A percentile compares a stretch with the other conserved stretches of the same genome.
Conservation (phyloP, 2,797 vertebrate species). For the Heterohyrax brucei region DNA sequence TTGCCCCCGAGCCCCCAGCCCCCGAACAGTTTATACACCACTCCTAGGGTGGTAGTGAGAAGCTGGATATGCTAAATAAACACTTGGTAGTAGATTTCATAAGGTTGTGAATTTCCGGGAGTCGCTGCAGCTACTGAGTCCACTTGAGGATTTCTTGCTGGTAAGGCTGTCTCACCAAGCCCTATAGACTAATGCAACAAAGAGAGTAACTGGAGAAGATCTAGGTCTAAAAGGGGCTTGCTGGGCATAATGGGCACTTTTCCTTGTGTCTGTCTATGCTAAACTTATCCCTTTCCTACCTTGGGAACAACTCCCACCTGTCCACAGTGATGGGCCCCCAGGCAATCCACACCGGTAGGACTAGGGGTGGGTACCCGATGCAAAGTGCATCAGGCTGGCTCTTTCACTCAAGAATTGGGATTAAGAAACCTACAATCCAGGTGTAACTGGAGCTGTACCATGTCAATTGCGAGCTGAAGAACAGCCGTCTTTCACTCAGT, state of each 20-base stretch:
- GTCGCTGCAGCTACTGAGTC: not conserved
- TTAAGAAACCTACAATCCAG: not conserved
- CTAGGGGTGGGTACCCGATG: not conserved
- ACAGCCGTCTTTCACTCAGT: not conserved
- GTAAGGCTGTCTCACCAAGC: not conserved
- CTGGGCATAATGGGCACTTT: not conserved
- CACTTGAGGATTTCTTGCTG: not conserved
- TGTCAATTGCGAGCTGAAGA: not conserved
- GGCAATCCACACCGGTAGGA: not conserved
- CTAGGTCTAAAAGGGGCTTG: not conserved
- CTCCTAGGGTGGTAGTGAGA: not conserved
- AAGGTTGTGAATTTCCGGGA: not conserved
- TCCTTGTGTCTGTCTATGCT: not conserved
- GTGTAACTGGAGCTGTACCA: not conserved
- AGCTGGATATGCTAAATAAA: slow-evolving; percentile 5
- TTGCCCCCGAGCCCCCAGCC: too few relatives aligned
- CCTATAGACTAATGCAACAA: not conserved
- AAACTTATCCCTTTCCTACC: not conserved
- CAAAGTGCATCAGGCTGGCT: not conserved
- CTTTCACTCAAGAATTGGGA: not conserved
- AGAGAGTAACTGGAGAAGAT: not conserved
- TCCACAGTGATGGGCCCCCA: not conserved
- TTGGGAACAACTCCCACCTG: not conserved
- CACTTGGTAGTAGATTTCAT: not conserved
- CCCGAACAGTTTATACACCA: not conserved